Percentiles rank a stretch among this genome's conserved stretches.
Evolutionary conservation across 1,140 invertebrate genomes (phyloP).

Genomic region (Callitettix versicolor): DNA sequence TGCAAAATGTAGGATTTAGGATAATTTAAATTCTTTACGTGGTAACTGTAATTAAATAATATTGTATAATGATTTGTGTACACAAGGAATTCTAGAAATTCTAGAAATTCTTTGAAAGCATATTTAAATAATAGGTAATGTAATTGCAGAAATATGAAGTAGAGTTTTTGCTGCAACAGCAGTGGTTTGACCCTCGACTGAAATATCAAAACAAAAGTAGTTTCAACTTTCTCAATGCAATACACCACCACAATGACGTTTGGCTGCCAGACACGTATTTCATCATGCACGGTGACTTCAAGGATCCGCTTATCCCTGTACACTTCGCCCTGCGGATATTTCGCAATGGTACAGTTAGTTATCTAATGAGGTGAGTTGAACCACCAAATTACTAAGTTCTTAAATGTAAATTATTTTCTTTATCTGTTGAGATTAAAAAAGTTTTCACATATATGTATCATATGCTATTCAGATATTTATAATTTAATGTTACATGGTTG

Average conservation of each 20-base stretch:
- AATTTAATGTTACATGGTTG: no score
- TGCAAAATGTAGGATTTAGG: no score
- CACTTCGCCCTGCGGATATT: constrained; percentile 83
- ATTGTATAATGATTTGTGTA: no score
- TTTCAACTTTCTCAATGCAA: constrained; percentile 78
- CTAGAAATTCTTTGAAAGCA: no score
- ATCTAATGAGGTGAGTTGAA: constrained; percentile 67
- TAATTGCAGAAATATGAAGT: constrained; percentile 90
- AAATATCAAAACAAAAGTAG: constrained; percentile 73
- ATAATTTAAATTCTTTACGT: no score
- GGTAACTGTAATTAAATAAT: no score
- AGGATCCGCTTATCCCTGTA: constrained; percentile 79
- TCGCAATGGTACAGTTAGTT: constrained; percentile 84
- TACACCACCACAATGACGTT: constrained; percentile 79
- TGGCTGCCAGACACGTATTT: constrained; percentile 91
- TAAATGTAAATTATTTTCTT: background rate
- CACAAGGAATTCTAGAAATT: no score
- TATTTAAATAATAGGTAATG: no score
- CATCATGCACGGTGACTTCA: constrained; percentile 91
- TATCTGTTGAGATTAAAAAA: no score
- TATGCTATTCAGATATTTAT: no score
- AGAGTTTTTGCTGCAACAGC: constrained; percentile 81
- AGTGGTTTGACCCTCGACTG: constrained; percentile 80
- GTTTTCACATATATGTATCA: no score
- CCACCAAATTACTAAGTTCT: no score